Evolutionary conservation across 2,888 invertebrate genomes (phyloP).

Genomic region (Opisthograptis luteolata): DNA sequence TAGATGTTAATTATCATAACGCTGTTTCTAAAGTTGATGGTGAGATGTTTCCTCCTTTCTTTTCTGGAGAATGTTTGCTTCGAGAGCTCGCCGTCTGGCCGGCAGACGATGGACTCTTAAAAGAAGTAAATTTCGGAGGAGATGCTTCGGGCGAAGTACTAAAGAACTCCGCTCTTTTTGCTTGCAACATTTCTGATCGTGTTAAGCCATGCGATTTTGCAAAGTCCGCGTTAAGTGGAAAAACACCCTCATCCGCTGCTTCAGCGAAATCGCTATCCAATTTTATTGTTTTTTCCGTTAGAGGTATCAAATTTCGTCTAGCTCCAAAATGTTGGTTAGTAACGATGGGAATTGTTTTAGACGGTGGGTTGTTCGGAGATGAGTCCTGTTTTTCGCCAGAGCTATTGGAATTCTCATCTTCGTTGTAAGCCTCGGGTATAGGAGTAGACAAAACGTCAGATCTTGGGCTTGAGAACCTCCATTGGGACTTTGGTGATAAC

Average conservation of each 20-base stretch:
- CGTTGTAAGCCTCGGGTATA: constrained; percentile 92
- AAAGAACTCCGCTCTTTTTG: constrained; percentile 86
- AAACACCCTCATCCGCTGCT: constrained; percentile 70
- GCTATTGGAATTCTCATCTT: constrained; percentile 88
- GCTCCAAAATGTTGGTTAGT: constrained; percentile 80
- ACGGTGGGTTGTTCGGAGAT: constrained; percentile 60
- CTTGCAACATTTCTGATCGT: constrained; percentile 83
- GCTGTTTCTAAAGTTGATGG: constrained; percentile 86
- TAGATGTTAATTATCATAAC: constrained; percentile 75
- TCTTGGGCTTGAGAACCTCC: constrained; percentile 89
- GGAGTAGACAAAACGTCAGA: constrained; percentile 94
- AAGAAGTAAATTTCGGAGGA: constrained; percentile 71
- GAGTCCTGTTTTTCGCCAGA: constrained; percentile 82
- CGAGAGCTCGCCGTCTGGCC: constrained; percentile 46
- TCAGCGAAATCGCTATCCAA: constrained; percentile 57
- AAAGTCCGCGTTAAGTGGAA: constrained; percentile 74
- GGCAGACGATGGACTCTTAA: constrained; percentile 60
- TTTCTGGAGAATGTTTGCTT: constrained; percentile 67
- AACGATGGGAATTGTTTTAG: constrained; percentile 76
- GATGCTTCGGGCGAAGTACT: constrained; percentile 66
- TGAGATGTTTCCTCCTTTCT: constrained; percentile 49
- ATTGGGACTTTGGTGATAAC: constrained; percentile 88
- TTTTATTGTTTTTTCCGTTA: constrained; percentile 64
- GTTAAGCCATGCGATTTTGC: constrained; percentile 59
- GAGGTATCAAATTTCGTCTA: constrained; percentile 73